Percentiles rank a stretch among this genome's conserved stretches.
Conservation (phyloP, 1,140 invertebrate species). For the Philopotamus ludificatus region DNA sequence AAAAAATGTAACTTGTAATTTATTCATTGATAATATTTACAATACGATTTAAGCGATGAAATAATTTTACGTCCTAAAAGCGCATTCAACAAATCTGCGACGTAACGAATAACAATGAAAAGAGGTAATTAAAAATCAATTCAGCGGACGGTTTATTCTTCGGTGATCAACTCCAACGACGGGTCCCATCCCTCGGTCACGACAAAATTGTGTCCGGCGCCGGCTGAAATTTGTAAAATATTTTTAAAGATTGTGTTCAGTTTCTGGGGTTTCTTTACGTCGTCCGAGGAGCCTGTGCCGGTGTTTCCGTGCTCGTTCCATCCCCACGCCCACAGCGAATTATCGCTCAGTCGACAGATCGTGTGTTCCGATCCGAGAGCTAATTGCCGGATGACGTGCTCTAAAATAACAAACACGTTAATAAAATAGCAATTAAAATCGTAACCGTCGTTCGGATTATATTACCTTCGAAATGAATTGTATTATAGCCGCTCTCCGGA, state of each 20-base stretch:
- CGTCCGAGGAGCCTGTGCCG: slow-evolving; percentile 66
- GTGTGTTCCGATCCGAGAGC: slow-evolving; percentile 79
- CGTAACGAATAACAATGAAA: no score
- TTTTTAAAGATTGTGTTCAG: slow-evolving; percentile 16
- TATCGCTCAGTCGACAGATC: slow-evolving; percentile 60
- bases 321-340: slow-evolving; percentile 74
- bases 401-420: slow-evolving; percentile 41
- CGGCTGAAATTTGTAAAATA: slow-evolving; percentile 48
- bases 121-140: no score
- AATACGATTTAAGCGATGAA: no score
- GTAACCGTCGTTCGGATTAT: no score
- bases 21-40: no score
- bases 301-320: slow-evolving; percentile 92
- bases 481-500: slow-evolving; percentile 26
- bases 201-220: slow-evolving; percentile 53
- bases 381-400: slow-evolving; percentile 57
- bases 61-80: no score
- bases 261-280: slow-evolving; percentile 51
- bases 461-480: slow-evolving; percentile 26
- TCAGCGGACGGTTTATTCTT: no score
- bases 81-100: no score
- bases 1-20: no score
- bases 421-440: neutral
- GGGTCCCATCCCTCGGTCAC: no score
- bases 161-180: no score